Conservation (phyloP, 2,113 vertebrate species). For the Hoplias malabaricus region DNA sequence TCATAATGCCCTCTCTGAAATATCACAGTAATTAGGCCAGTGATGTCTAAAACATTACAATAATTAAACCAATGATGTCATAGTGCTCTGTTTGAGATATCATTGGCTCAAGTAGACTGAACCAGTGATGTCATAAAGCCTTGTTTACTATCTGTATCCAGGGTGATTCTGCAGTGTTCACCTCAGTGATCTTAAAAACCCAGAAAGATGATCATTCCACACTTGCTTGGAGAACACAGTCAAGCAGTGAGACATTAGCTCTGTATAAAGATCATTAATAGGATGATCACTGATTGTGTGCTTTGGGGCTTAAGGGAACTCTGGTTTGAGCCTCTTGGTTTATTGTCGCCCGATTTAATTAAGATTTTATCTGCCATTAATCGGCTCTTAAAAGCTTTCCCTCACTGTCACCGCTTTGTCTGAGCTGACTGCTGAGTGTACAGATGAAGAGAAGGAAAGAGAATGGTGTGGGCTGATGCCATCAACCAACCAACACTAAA, state of each 20-base stretch:
- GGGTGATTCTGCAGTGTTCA: neutral
- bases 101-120: no score
- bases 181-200: slow-evolving; percentile 11
- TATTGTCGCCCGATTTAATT: slow-evolving; percentile 65
- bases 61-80: no score
- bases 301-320: slow-evolving; percentile 59
- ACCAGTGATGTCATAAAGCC: neutral
- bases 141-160: neutral
- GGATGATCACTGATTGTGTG: slow-evolving; percentile 62
- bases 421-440: slow-evolving; percentile 15
- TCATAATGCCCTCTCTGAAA: no score
- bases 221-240: slow-evolving; percentile 46
- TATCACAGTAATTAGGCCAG: no score
- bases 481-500: slow-evolving; percentile 25
- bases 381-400: slow-evolving; percentile 34
- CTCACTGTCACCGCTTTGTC: slow-evolving; percentile 47
- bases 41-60: no score
- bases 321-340: slow-evolving; percentile 48
- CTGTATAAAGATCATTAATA: slow-evolving; percentile 64
- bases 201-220: slow-evolving; percentile 20
- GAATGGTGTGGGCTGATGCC: neutral
- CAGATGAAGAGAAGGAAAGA: neutral
- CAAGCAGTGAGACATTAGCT: slow-evolving; percentile 48
- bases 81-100: no score
- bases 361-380: slow-evolving; percentile 69